A percentile compares a stretch with the other conserved stretches of the same genome.
Conservation (phyloP, 2,888 invertebrate species). For the Papilio protenor region DNA sequence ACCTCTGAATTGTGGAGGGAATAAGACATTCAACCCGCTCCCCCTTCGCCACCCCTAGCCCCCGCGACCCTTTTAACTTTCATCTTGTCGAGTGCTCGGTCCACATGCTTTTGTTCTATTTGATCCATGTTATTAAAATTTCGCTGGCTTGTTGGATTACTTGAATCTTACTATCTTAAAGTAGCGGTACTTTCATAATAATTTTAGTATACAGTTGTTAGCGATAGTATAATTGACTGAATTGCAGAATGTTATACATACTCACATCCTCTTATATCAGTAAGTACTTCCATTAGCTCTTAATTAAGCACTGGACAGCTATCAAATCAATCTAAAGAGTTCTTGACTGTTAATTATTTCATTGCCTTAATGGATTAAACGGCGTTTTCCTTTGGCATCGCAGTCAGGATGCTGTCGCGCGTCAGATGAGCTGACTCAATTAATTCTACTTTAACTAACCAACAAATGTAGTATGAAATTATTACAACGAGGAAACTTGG, state of each 20-base stretch:
- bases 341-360: slow-evolving; percentile 28
- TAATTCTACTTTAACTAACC: slow-evolving; percentile 28
- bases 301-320: slow-evolving; percentile 22
- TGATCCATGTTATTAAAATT: slow-evolving; percentile 85
- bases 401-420: slow-evolving; percentile 25
- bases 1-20: slow-evolving; percentile 84
- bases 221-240: not conserved
- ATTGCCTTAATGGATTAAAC: slow-evolving; percentile 37
- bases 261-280: not conserved
- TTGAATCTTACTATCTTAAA: slow-evolving; percentile 78
- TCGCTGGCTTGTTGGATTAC: slow-evolving; percentile 80
- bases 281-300: slow-evolving; percentile 13
- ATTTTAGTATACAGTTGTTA: not conserved
- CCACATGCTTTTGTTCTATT: slow-evolving; percentile 85
- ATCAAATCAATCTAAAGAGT: slow-evolving; percentile 33
- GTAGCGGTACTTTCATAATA: slow-evolving; percentile 40
- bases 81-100: slow-evolving; percentile 84
- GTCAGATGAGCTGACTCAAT: slow-evolving; percentile 27
- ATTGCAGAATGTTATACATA: not conserved
- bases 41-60: slow-evolving; percentile 56
- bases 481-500: slow-evolving; percentile 3
- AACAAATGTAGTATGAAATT: slow-evolving; percentile 19
- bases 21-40: slow-evolving; percentile 84
- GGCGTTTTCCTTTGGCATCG: slow-evolving; percentile 21
- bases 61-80: slow-evolving; percentile 83